Evolutionary conservation across 2,797 vertebrate species (phyloP), one percentile per base, ranked within the genome.

Genomic region (Hylomyscus alleni): DNA sequence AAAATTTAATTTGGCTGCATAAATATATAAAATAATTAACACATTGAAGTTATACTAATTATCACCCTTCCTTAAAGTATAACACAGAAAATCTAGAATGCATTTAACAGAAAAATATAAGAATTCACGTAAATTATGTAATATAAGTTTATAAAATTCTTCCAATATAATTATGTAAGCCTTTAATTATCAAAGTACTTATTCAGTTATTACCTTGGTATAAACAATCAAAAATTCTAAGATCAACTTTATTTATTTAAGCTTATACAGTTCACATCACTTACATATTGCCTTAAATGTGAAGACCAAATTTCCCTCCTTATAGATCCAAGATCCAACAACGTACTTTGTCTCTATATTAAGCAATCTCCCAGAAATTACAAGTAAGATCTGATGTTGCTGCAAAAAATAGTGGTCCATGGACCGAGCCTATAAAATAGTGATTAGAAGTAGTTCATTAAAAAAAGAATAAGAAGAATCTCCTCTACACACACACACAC

Each of bases 301-400:
- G 24, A 60, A 72, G 47, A 44, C 17, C 90, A 98, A 92, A 89
- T 47, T 90, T 89, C 8, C 50, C 37, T 60, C 69, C 73, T 93
- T 19, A 73, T 93, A 93, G 40, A 97, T 34, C 96, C 93, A 93
- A 15, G n/a, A n/a, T n/a, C n/a, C n/a, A n/a, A n/a, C 97, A 98
- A 34, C 0, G 69, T 81, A 10, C 75, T 80, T 0, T 20, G 0
- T 0, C 0, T 47, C 69, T 86, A 93, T 96, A 97, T 58, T 0
- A 0, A 13, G 9, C 58, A 58, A 0, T 8, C 54, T 73, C 75
- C 44, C 85, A 5, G 83, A 92, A 97, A 12, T 13, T 60, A 65
- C 97, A 98, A 80, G 82, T 72, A 37, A 90, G 19, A 0, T 7
- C 47, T 91, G 37, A 90, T 2, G 10, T 20, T 60, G 11, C 0